Conservation (phyloP, 2,797 vertebrate genomes). For the Sciurus carolinensis region DNA sequence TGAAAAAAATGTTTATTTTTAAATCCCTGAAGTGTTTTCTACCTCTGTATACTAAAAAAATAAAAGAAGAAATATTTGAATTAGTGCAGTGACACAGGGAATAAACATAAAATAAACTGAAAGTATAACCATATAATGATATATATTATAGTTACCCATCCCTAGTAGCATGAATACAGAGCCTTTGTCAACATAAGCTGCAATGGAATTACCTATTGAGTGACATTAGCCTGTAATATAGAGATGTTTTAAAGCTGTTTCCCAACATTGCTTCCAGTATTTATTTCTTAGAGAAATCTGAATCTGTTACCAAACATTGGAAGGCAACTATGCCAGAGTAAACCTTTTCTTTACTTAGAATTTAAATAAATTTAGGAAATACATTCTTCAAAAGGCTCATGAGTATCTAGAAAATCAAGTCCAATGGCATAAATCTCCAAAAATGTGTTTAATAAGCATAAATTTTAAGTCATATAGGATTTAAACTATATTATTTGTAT, state of each 20-base stretch:
- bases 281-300: not conserved
- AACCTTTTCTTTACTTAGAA: not conserved
- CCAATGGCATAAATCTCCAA: not conserved
- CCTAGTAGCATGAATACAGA: slow-evolving; percentile 14
- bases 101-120: slow-evolving; percentile 40
- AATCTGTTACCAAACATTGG: not conserved
- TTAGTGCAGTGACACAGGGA: not conserved
- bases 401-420: slow-evolving; percentile 42
- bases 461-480: not conserved
- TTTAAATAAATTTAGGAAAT: slow-evolving; percentile 34
- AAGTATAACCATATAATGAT: slow-evolving; percentile 37
- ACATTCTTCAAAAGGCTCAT: not conserved
- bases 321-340: not conserved
- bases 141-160: not conserved
- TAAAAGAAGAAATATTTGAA: not conserved
- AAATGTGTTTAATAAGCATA: not conserved
- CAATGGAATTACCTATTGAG: not conserved
- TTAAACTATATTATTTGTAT: not conserved
- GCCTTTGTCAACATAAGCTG: not conserved
- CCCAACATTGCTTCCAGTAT: not conserved
- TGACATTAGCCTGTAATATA: not conserved
- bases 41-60: not conserved
- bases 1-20: not conserved
- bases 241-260: slow-evolving; percentile 24
- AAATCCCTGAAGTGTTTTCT: slow-evolving; percentile 10